Conservation (phyloP, 2,888 invertebrate species). For the Malachius bipustulatus region DNA sequence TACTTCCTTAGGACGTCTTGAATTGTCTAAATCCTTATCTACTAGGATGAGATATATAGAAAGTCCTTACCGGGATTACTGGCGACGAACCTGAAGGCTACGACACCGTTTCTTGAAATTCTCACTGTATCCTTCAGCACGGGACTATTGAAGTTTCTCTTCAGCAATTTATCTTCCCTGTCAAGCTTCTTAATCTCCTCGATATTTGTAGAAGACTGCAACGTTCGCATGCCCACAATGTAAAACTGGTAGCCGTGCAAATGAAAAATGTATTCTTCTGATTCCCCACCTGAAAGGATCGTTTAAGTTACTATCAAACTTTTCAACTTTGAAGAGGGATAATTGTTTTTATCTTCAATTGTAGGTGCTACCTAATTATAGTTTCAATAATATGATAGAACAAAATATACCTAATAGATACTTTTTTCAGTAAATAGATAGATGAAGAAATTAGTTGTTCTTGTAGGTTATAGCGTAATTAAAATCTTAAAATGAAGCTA, state of each 20-base stretch:
- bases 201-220: slow-evolving; percentile 41
- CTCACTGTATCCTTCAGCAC: slow-evolving; percentile 62
- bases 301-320: too few relatives aligned
- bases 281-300: slow-evolving; percentile 52
- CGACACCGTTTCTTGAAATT: slow-evolving; percentile 57
- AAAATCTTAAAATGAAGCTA: too few relatives aligned
- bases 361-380: too few relatives aligned
- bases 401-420: too few relatives aligned
- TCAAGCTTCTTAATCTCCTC: slow-evolving; percentile 48
- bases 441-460: too few relatives aligned
- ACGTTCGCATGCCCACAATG: slow-evolving; percentile 47
- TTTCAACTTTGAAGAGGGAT: too few relatives aligned
- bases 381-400: too few relatives aligned
- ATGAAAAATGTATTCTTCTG: slow-evolving; percentile 58
- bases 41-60: too few relatives aligned
- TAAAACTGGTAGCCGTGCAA: slow-evolving; percentile 65
- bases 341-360: too few relatives aligned
- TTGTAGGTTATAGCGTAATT: too few relatives aligned
- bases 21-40: too few relatives aligned
- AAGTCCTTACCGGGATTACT: slow-evolving; percentile 61
- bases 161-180: slow-evolving; percentile 39
- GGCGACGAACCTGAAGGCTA: slow-evolving; percentile 59
- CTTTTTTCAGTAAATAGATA: too few relatives aligned
- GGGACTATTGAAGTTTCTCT: slow-evolving; percentile 47
- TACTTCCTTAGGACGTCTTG: background rate